A percentile compares a stretch with the other conserved stretches of the same genome.
Conservation (phyloP, 2,797 vertebrate genomes). For the Malacoctenus gilli region DNA sequence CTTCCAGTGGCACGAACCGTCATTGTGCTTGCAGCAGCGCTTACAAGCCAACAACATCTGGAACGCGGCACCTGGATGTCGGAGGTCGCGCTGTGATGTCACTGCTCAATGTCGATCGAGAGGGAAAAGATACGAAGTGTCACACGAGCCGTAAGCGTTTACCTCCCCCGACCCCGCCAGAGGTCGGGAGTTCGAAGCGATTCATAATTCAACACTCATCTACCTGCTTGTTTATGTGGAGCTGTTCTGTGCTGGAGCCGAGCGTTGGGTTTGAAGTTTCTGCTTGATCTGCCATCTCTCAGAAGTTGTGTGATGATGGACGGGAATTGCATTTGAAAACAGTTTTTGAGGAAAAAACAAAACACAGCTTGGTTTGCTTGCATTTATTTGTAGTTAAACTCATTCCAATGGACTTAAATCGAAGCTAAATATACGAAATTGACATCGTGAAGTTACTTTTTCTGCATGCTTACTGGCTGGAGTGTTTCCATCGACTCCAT, state of each 20-base stretch:
- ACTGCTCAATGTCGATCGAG: conserved; percentile 64
- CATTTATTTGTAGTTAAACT: no score
- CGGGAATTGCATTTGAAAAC: no score
- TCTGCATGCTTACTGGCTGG: no score
- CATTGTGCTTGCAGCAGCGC: conserved; percentile 25
- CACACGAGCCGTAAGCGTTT: conserved; percentile 39
- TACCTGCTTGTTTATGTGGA: neutral
- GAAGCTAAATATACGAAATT: no score
- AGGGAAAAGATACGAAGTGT: conserved; percentile 53
- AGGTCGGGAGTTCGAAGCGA: conserved; percentile 68
- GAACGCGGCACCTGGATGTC: conserved; percentile 58
- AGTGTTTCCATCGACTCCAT: no score
- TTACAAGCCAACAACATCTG: conserved; percentile 67
- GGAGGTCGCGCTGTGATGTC: conserved; percentile 70
- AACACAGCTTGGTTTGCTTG: no score
- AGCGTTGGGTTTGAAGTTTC: neutral
- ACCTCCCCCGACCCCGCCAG: conserved; percentile 52
- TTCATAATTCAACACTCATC: conserved; percentile 54
- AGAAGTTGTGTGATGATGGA: no score
- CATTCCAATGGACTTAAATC: no score
- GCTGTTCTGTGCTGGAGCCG: conserved; percentile 5
- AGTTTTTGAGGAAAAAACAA: no score
- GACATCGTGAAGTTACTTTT: no score
- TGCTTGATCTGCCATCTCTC: neutral
- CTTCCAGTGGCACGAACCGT: conserved; percentile 23